Evolutionary conservation across 1,140 invertebrate species (phyloP), one percentile per base, ranked within the genome.

Genomic region (Lasioglossum baleicum): DNA sequence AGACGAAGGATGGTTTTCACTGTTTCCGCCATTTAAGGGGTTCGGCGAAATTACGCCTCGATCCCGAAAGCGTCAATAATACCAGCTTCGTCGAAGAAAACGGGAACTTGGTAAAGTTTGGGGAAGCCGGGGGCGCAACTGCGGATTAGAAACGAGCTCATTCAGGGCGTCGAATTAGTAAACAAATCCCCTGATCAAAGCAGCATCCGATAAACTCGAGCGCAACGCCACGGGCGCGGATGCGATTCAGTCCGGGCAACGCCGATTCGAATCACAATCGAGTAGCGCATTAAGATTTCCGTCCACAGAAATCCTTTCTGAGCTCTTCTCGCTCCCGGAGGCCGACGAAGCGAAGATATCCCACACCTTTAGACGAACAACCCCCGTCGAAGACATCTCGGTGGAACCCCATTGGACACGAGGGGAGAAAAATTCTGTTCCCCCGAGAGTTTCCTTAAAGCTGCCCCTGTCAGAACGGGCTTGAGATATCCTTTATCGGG

Each of bases 401-500:
- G 68, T 81, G 76, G 68, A 84, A 75, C 63, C 44, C 74, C 68
- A 85, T 56, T 73, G 64, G 68, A 81, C 77, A 56, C 42, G 58
- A 17, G 63, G 61, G 11, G 22, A 63, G 58, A 60, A 81, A 81
- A 76, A 73, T 58, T 81, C 66, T 42, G 53, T 63, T 73, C 77
- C 70, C 72, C 65, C 53, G 51, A 58, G 40, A 73, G 58, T 64
- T 84, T 84, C 69, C 68, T 63, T 56, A 22, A 75, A 63, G 48
- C 58, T 66, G 40, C 53, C 70, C n/a, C 17, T 56, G 44, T 64
- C 66, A 31, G 42, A 60, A 26, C 58, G 11, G 40, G 51, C 51
- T 26, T 60, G 63, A 72, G 56, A 69, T 81, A 80, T 83, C 69
- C 63, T 63, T 73, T 80, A 83, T 83, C 83, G 64, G 63, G 72